phyloP scores from a whole-genome alignment of 2,888 invertebrate genomes.

The Chloromyia formosa region DNA sequence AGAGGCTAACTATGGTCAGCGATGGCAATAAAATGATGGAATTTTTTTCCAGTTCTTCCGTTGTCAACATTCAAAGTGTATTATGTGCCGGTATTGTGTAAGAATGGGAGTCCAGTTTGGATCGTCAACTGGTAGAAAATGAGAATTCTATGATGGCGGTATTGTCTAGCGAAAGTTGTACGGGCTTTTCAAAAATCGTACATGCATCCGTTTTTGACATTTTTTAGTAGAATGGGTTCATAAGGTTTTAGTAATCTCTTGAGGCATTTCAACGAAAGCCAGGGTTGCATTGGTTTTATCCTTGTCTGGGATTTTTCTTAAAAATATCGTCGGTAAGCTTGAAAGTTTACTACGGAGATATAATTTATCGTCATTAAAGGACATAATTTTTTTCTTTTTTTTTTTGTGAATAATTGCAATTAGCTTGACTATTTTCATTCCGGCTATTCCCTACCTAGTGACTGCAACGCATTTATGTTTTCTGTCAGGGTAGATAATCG shows the following conservation, averaged over 20 bases:
- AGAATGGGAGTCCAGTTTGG: neutral
- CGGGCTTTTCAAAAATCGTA: neutral
- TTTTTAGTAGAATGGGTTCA: constrained; percentile 10
- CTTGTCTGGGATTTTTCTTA: no score
- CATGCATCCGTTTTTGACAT: constrained; percentile 16
- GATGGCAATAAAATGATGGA: no score
- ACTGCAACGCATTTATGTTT: no score
- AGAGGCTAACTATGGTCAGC: neutral
- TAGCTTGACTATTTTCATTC: no score
- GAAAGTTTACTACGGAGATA: no score
- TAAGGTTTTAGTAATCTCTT: constrained; percentile 8
- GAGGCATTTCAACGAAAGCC: neutral
- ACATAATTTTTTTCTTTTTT: no score
- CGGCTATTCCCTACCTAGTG: no score
- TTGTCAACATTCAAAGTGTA: constrained; percentile 7
- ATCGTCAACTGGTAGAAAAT: neutral
- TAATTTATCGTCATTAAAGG: no score
- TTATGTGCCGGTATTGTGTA: no score
- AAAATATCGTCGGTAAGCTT: no score
- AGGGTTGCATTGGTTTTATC: neutral
- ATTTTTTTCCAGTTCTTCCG: constrained; percentile 14
- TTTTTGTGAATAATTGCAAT: no score
- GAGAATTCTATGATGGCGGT: constrained; percentile 18
- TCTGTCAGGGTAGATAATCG: no score
- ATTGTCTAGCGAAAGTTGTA: constrained; percentile 24